Percentiles rank a stretch among this genome's conserved stretches.
phyloP scores from a whole-genome alignment of 2,113 vertebrate genomes.

The Leptosomus discolor region DNA sequence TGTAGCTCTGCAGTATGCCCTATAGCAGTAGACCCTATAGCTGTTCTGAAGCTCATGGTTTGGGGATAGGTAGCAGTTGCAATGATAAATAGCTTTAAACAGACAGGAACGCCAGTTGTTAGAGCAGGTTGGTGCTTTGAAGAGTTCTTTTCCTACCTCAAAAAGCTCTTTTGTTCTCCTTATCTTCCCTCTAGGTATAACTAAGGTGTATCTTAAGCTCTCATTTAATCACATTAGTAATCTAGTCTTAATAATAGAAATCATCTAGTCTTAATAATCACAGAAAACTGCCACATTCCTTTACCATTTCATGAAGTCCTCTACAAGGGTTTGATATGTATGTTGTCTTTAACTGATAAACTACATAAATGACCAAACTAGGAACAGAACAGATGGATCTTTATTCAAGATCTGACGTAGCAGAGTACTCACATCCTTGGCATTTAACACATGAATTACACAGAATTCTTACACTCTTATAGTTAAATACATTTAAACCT shows the following conservation, averaged over 20 bases:
- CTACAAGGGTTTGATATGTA: neutral
- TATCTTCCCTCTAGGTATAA: neutral
- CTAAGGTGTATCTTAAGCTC: neutral
- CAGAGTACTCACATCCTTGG: neutral
- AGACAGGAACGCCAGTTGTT: neutral
- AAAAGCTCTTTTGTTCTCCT: accelerated
- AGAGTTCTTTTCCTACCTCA: neutral
- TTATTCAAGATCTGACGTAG: neutral
- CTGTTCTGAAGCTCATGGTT: neutral
- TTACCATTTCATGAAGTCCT: neutral
- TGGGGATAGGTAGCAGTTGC: neutral
- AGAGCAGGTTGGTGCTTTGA: neutral
- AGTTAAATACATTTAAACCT: neutral
- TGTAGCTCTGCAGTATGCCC: neutral
- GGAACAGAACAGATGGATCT: neutral
- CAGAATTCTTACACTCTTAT: neutral
- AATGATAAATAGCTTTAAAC: neutral
- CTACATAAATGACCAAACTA: neutral
- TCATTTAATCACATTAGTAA: neutral
- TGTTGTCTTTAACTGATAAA: neutral
- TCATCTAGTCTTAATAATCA: neutral
- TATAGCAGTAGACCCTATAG: neutral
- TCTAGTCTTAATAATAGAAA: neutral
- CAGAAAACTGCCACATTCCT: neutral
- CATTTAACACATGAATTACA: neutral